Percentiles rank a stretch among this genome's conserved stretches.
Evolutionary conservation across 2,888 invertebrate species (phyloP).

Genomic region (Heliconius sara): DNA sequence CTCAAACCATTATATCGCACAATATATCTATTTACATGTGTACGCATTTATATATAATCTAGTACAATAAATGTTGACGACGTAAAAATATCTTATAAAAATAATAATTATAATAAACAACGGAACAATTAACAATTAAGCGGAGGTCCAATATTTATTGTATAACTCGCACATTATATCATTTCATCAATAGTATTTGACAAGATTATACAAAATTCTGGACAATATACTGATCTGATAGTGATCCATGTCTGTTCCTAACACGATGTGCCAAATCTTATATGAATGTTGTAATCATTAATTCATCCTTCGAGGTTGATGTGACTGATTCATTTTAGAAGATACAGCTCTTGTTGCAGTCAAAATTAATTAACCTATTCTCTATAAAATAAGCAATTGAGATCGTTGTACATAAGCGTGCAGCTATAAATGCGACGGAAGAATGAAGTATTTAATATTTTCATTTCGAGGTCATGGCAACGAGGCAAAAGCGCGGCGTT

Average conservation of each 20-base stretch:
- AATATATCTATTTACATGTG: conserved; percentile 40
- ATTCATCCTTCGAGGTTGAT: conserved; percentile 49
- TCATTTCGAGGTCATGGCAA: neutral
- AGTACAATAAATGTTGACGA: conserved; percentile 36
- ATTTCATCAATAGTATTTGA: conserved; percentile 31
- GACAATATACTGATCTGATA: conserved; percentile 50
- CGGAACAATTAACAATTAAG: conserved; percentile 26
- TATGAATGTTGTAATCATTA: conserved; percentile 52
- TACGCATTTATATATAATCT: conserved; percentile 45
- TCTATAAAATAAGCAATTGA: neutral
- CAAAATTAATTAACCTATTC: neutral
- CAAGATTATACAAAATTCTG: conserved; percentile 44
- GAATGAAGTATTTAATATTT: neutral
- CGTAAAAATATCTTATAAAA: conserved; percentile 11
- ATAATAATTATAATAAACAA: neutral
- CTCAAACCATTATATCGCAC: conserved; percentile 43
- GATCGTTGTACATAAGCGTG: neutral
- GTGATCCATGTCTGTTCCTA: conserved; percentile 67
- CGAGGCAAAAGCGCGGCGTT: neutral
- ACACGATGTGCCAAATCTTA: conserved; percentile 74
- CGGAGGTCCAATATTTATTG: conserved; percentile 34
- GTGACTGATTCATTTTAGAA: conserved; percentile 29
- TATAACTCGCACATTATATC: conserved; percentile 16
- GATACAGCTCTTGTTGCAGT: neutral
- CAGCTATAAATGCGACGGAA: neutral